These are phyloP conservation scores for Nomia melanderi DNA, from an alignment of 1,140 invertebrate species.

Conservation along the genomic window DNA sequence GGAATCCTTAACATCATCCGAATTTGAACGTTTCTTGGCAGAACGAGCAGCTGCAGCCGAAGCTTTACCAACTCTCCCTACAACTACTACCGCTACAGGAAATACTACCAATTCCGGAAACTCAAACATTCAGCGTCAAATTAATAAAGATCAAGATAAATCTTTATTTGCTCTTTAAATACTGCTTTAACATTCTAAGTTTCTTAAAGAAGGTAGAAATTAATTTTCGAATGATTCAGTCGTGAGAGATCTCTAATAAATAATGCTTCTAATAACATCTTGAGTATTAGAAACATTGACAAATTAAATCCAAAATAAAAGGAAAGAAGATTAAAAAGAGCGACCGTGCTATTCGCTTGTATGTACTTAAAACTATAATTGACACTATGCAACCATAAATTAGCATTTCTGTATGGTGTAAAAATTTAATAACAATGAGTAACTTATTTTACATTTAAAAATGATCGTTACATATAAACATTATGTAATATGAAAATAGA, in stretches of 20 bases:
- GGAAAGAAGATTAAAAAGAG: conserved; percentile 22
- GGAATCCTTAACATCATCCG: conserved; percentile 89
- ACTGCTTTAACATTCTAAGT: conserved; percentile 13
- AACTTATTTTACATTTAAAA: conserved; percentile 54
- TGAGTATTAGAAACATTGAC: conserved; percentile 37
- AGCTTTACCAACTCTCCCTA: conserved; percentile 80
- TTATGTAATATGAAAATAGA: conserved; percentile 47
- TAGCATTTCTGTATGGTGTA: conserved; percentile 57
- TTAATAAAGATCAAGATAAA: conserved; percentile 79
- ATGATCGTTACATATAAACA: conserved; percentile 40
- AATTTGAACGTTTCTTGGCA: conserved; percentile 95
- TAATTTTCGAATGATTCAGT: conserved; percentile 32
- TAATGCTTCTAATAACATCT: conserved; percentile 35
- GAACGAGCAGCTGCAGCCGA: conserved; percentile 93
- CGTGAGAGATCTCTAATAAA: conserved; percentile 27
- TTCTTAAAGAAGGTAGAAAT: conserved; percentile 31
- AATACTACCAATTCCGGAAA: conserved; percentile 65
- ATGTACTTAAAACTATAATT: conserved; percentile 68
- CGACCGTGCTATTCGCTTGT: conserved; percentile 63
- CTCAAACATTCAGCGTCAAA: conserved; percentile 72
- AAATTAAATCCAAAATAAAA: conserved; percentile 23
- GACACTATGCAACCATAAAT: conserved; percentile 52
- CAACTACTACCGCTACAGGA: conserved; percentile 63
- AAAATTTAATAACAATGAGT: conserved; percentile 56
- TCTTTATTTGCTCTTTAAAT: conserved; percentile 79